phyloP scores from a whole-genome alignment of 2,113 vertebrate species.

The Paratilapia polleni region DNA sequence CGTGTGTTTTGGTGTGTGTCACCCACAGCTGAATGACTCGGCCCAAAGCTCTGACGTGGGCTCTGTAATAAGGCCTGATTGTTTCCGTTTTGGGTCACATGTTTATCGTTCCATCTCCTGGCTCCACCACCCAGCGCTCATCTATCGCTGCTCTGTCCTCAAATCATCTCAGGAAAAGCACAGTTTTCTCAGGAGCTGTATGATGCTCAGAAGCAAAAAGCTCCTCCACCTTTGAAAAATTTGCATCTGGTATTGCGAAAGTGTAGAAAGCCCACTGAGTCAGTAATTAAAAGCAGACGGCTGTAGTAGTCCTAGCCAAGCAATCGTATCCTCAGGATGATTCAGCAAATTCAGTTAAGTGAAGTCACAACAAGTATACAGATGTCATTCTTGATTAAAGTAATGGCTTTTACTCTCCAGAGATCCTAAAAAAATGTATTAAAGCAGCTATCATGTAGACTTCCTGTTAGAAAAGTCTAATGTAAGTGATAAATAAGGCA shows the following conservation, averaged over 20 bases:
- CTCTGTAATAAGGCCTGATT: slow-evolving; percentile 72
- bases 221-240: slow-evolving; percentile 2
- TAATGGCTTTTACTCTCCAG: background rate
- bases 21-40: slow-evolving; percentile 26
- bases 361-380: background rate
- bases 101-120: slow-evolving; percentile 69
- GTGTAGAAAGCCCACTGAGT: background rate
- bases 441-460: too few relatives aligned
- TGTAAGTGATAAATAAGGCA: background rate
- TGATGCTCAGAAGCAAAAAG: background rate
- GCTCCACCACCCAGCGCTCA: slow-evolving; percentile 64
- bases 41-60: slow-evolving; percentile 71
- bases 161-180: background rate
- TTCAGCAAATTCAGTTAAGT: background rate
- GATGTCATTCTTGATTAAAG: background rate
- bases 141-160: background rate
- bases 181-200: background rate
- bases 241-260: slow-evolving; percentile 10
- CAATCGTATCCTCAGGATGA: background rate
- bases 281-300: slow-evolving; percentile 55
- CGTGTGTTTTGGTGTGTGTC: slow-evolving; percentile 54
- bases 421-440: background rate
- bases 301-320: background rate
- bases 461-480: background rate
- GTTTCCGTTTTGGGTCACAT: slow-evolving; percentile 71